Percentiles rank a stretch among this genome's conserved stretches.
phyloP scores from a whole-genome alignment of 2,888 invertebrate genomes.

The Coleophora flavipennella region DNA sequence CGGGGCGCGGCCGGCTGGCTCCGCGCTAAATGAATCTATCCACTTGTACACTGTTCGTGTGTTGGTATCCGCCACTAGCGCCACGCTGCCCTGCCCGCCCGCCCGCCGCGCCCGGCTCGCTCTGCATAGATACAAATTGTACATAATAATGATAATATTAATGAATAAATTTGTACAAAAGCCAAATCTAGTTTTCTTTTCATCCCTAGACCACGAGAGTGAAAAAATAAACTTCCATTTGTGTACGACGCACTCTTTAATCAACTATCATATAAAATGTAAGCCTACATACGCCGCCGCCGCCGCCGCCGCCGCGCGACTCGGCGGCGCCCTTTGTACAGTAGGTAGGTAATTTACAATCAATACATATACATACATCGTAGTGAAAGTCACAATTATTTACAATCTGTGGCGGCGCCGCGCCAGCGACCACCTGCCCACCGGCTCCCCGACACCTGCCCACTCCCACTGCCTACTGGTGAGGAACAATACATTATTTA shows the following conservation, averaged over 20 bases:
- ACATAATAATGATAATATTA: slow-evolving; percentile 32
- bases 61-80: no score
- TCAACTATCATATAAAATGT: slow-evolving; percentile 16
- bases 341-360: slow-evolving; percentile 8
- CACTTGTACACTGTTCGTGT: no score
- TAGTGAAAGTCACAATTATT: background rate
- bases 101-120: background rate
- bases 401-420: background rate
- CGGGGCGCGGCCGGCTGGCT: background rate
- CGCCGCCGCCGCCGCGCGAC: no score
- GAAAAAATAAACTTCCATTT: slow-evolving; percentile 12
- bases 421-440: no score
- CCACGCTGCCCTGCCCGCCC: background rate
- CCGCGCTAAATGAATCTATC: no score
- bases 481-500: no score
- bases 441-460: no score
- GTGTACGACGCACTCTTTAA: slow-evolving; percentile 19
- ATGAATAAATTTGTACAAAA: slow-evolving; percentile 63
- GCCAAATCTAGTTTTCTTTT: slow-evolving; percentile 1
- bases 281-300: slow-evolving; percentile 10
- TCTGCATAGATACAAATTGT: slow-evolving; percentile 36
- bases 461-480: no score
- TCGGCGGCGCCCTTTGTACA: no score
- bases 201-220: background rate
- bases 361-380: slow-evolving; percentile 5